phyloP scores from a whole-genome alignment of 2,888 invertebrate species.

The Tetheella fluctuosa region DNA sequence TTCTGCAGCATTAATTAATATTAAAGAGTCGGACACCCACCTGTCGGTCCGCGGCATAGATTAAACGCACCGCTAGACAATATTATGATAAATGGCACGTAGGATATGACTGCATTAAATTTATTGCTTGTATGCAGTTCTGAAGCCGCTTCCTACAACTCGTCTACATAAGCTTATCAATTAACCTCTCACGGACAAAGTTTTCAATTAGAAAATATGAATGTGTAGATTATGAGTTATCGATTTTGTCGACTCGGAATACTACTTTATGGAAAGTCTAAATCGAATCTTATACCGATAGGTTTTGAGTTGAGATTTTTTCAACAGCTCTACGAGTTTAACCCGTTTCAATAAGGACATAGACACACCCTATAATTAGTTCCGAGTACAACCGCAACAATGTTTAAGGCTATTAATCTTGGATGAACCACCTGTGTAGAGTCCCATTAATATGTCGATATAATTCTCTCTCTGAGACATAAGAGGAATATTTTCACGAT shows the following conservation, averaged over 20 bases:
- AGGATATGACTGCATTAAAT: conserved; percentile 55
- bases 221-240: conserved; percentile 28
- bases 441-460: conserved; percentile 5
- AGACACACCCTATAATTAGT: conserved; percentile 14
- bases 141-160: conserved; percentile 37
- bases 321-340: neutral
- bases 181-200: conserved; percentile 40
- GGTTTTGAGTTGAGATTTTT: neutral
- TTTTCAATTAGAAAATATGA: conserved; percentile 35
- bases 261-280: neutral
- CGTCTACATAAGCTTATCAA: conserved; percentile 47
- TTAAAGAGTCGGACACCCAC: conserved; percentile 64
- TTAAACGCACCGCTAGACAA: conserved; percentile 66
- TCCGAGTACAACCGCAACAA: conserved; percentile 2
- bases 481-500: neutral
- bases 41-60: conserved; percentile 54
- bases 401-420: neutral
- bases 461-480: conserved; percentile 12
- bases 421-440: neutral
- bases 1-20: conserved; percentile 67
- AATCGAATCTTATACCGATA: neutral
- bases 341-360: conserved; percentile 3
- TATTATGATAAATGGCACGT: conserved; percentile 73
- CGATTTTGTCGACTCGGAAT: neutral
- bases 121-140: conserved; percentile 47